These are phyloP conservation scores for Pelvicachromis taeniatus DNA, from an alignment of 2,113 vertebrate genomes.

Conservation along the genomic window DNA sequence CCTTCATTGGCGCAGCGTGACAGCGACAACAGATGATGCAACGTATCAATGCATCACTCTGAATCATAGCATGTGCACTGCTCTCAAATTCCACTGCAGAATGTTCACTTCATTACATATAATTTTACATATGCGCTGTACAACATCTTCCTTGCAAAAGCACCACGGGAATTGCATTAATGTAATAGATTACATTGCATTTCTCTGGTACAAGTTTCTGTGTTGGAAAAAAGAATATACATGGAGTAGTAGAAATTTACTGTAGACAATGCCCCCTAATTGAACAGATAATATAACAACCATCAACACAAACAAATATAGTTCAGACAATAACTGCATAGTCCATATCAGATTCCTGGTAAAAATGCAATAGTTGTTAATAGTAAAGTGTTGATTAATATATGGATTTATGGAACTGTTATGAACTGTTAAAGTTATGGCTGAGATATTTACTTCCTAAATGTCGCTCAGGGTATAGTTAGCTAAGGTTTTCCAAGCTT, in stretches of 20 bases:
- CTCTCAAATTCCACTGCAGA: not conserved
- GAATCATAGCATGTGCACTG: not conserved
- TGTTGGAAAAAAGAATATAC: constrained; percentile 76
- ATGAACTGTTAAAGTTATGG: constrained; percentile 73
- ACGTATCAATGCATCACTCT: not conserved
- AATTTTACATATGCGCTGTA: not conserved
- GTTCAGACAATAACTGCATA: constrained; percentile 74
- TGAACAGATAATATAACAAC: constrained; percentile 71
- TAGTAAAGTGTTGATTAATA: constrained; percentile 72
- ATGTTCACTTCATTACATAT: not conserved
- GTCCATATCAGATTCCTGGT: constrained; percentile 71
- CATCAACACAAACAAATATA: constrained; percentile 71
- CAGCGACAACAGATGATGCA: constrained; percentile 7
- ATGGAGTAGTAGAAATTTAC: constrained; percentile 73
- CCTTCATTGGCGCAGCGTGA: not conserved
- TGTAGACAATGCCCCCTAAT: constrained; percentile 77
- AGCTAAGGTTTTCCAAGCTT: not conserved
- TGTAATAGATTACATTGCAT: constrained; percentile 7
- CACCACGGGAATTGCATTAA: not conserved
- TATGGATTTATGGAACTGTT: constrained; percentile 58
- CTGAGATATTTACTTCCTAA: not conserved
- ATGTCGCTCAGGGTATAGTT: not conserved
- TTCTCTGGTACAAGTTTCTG: constrained; percentile 62
- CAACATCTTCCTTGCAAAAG: constrained; percentile 12
- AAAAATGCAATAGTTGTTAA: constrained; percentile 43